phyloP scores from a whole-genome alignment of 2,888 invertebrate genomes.

The Athalia cordata region DNA sequence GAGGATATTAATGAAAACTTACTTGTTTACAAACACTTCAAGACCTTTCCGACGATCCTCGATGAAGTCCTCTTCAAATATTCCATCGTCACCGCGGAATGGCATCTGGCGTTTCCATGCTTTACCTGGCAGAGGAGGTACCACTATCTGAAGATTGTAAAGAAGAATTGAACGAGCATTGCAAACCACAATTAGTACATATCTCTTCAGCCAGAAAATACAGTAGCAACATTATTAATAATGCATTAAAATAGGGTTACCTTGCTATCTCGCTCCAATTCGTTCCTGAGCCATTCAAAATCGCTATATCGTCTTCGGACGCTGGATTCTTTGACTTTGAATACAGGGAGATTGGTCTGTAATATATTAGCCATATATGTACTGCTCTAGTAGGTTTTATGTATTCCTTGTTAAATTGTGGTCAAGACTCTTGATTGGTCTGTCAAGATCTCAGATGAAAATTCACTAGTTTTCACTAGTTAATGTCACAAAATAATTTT shows the following conservation, averaged over 20 bases:
- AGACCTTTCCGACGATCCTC: slow-evolving; percentile 98
- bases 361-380: slow-evolving; percentile 70
- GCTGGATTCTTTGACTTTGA: slow-evolving; percentile 99
- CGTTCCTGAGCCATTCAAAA: slow-evolving; percentile 99
- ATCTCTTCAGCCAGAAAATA: background rate
- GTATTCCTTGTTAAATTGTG: background rate
- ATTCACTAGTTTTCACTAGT: background rate
- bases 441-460: background rate
- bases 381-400: background rate
- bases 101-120: slow-evolving; percentile 99
- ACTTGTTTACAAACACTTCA: slow-evolving; percentile 99
- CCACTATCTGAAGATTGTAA: slow-evolving; percentile 86
- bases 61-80: slow-evolving; percentile 99
- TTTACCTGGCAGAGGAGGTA: slow-evolving; percentile 98
- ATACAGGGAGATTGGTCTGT: slow-evolving; percentile 99
- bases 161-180: slow-evolving; percentile 44
- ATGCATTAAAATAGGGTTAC: slow-evolving; percentile 72
- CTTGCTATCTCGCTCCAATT: slow-evolving; percentile 99
- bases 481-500: background rate
- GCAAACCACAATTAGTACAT: too few relatives aligned
- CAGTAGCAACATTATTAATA: slow-evolving; percentile 23
- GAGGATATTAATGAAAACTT: slow-evolving; percentile 65
- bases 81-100: slow-evolving; percentile 98
- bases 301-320: slow-evolving; percentile 98
- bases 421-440: background rate